Evolutionary conservation across 1,140 invertebrate species (phyloP).

Genomic region (Cepaea nemoralis): DNA sequence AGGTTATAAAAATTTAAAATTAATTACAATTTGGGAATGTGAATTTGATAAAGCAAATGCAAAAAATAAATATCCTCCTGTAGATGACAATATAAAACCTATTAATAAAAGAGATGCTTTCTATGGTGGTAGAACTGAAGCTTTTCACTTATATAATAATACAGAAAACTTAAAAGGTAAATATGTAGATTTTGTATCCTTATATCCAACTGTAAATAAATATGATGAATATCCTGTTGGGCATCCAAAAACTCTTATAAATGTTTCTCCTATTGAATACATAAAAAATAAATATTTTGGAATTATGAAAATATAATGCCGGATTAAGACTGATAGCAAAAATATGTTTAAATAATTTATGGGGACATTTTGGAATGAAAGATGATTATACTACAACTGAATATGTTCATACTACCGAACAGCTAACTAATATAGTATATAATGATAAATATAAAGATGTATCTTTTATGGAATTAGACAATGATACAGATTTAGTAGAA

Average conservation of each 20-base stretch:
- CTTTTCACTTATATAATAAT: constrained; percentile 6
- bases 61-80: background rate
- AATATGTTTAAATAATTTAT: no score
- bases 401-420: no score
- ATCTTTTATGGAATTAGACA: no score
- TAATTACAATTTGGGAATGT: constrained; percentile 10
- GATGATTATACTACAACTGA: no score
- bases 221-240: constrained; percentile 10
- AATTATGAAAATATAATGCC: background rate
- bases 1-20: background rate
- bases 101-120: constrained; percentile 1
- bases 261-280: background rate
- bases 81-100: background rate
- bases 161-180: constrained; percentile 1
- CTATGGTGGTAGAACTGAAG: background rate
- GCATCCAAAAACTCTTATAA: background rate
- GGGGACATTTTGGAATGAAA: no score
- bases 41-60: background rate
- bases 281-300: background rate
- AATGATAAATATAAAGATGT: no score
- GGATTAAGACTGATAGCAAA: no score
- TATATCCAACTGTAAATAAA: constrained; percentile 7
- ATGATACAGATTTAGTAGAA: no score
- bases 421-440: no score
- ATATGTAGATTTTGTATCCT: background rate